These are phyloP conservation scores for Papilio gigon DNA, from an alignment of 2,888 invertebrate genomes.

Conservation along the genomic window DNA sequence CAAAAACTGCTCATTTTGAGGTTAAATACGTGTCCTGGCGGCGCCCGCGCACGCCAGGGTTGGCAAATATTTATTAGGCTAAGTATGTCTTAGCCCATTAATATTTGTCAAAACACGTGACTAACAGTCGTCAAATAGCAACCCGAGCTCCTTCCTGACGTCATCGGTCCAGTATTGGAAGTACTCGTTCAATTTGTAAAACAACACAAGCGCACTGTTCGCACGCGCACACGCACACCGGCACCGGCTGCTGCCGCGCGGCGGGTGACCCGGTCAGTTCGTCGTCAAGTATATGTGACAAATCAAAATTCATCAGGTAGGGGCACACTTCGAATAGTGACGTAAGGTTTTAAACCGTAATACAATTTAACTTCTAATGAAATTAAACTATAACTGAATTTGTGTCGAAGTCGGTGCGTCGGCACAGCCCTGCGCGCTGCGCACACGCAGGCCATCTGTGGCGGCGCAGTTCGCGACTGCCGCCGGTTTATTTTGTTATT, in stretches of 20 bases:
- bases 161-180: too few relatives aligned
- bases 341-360: background rate
- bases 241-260: too few relatives aligned
- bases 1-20: constrained; percentile 74
- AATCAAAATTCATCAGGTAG: too few relatives aligned
- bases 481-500: constrained; percentile 32
- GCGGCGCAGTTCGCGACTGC: constrained; percentile 49
- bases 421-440: constrained; percentile 58
- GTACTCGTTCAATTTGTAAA: too few relatives aligned
- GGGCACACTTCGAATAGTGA: background rate
- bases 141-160: too few relatives aligned
- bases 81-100: background rate
- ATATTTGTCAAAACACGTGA: too few relatives aligned
- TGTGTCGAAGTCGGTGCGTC: background rate
- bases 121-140: too few relatives aligned
- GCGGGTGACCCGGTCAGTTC: too few relatives aligned
- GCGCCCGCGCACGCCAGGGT: constrained; percentile 54
- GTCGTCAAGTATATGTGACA: too few relatives aligned
- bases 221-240: too few relatives aligned
- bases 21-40: constrained; percentile 70
- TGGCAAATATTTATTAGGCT: constrained; percentile 39
- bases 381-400: constrained; percentile 12
- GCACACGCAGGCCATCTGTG: constrained; percentile 66
- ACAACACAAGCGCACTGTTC: too few relatives aligned
- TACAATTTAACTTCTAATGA: background rate